These are phyloP conservation scores for Chelidonichthys spinosus DNA, from an alignment of 2,797 vertebrate genomes.

Conservation along the genomic window DNA sequence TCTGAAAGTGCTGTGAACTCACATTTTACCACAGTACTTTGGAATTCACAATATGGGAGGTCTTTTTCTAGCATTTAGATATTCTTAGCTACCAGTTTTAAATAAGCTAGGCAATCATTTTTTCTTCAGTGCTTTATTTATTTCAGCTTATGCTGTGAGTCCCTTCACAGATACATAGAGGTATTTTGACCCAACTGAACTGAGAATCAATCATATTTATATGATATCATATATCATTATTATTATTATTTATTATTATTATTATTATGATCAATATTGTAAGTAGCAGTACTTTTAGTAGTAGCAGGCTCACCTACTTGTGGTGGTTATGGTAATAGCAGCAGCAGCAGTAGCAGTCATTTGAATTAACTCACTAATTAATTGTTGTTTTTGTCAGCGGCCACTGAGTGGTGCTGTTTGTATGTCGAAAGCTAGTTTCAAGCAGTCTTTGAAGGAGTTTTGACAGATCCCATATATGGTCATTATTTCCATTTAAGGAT, in stretches of 20 bases:
- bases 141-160: not conserved
- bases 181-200: not conserved
- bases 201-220: not conserved
- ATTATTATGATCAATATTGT: not conserved
- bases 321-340: not conserved
- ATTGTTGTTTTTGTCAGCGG: not conserved
- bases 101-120: not conserved
- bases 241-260: not conserved
- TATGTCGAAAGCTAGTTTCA: not conserved
- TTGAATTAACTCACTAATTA: not conserved
- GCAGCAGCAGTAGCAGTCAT: no score
- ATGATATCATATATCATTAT: not conserved
- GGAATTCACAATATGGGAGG: not conserved
- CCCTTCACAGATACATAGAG: not conserved
- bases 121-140: not conserved
- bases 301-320: not conserved
- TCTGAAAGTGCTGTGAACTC: not conserved
- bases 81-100: not conserved
- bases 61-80: not conserved
- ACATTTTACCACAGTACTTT: not conserved
- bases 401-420: constrained; percentile 48
- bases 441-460: not conserved
- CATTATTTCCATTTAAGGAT: constrained; percentile 55
- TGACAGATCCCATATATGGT: constrained; percentile 54
- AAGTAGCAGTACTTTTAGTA: not conserved